A percentile compares a stretch with the other conserved stretches of the same genome.
Evolutionary conservation across 1,140 invertebrate genomes (phyloP).

Genomic region (Caenorhabditis tropicalis): DNA sequence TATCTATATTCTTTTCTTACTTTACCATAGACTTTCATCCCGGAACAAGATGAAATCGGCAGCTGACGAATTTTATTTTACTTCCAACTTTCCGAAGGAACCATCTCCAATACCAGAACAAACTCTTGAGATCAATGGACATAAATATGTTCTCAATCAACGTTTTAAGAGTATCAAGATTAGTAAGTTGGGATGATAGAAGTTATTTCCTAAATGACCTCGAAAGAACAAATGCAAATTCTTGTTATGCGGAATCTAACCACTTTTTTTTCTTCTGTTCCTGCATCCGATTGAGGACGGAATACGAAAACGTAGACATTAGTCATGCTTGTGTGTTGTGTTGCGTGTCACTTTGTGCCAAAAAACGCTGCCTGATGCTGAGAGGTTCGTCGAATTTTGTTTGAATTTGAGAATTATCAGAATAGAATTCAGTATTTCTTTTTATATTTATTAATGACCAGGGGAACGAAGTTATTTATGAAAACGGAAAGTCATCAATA

Average conservation of each 20-base stretch:
- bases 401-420: too few relatives aligned
- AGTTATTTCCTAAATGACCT: constrained; percentile 1
- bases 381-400: neutral
- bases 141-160: constrained; percentile 9
- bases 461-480: too few relatives aligned
- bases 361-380: constrained; percentile 14
- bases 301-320: neutral
- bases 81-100: neutral
- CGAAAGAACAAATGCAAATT: neutral
- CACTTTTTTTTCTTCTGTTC: neutral
- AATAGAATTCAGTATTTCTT: too few relatives aligned
- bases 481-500: too few relatives aligned
- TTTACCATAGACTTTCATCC: neutral
- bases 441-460: too few relatives aligned
- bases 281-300: too few relatives aligned
- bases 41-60: neutral
- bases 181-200: neutral
- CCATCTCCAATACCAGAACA: neutral
- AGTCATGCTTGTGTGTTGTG: constrained; percentile 11
- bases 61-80: neutral
- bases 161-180: constrained; percentile 11
- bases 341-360: neutral
- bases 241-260: neutral
- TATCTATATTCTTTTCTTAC: neutral
- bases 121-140: constrained; percentile 2